A percentile compares a stretch with the other conserved stretches of the same genome.
Evolutionary conservation across 92 coral and sea anemone genomes (phyloP).

Genomic region (Umimayanthus kanabou): DNA sequence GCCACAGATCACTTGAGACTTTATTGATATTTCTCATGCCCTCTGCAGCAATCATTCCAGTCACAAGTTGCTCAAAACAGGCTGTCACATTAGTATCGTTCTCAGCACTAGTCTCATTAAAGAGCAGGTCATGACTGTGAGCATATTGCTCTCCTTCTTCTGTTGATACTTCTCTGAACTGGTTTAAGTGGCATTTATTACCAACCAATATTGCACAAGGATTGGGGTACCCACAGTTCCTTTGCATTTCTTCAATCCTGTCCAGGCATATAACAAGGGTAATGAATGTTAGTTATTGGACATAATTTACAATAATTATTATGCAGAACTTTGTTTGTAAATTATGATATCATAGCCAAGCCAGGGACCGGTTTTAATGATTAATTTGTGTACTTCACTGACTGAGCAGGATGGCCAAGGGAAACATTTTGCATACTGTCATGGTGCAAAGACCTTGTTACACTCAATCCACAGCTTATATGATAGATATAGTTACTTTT

Average conservation of each 20-base stretch:
- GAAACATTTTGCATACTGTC: no score
- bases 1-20: not conserved
- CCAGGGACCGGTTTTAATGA: no score
- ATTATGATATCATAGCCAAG: no score
- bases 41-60: conserved; percentile 30
- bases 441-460: no score
- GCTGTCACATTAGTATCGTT: conserved; percentile 65
- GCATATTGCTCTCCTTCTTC: conserved; percentile 75
- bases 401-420: no score
- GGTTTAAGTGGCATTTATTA: conserved; percentile 74
- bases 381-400: no score
- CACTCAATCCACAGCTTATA: no score
- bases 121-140: conserved; percentile 53
- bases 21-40: not conserved
- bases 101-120: conserved; percentile 74
- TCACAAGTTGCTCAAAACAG: conserved; percentile 81
- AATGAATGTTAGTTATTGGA: not conserved
- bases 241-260: conserved; percentile 75
- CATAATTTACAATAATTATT: no score
- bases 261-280: not conserved
- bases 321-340: no score
- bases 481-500: no score
- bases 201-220: conserved; percentile 72
- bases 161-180: conserved; percentile 64
- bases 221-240: conserved; percentile 45